phyloP scores from a whole-genome alignment of 2,797 vertebrate genomes.

The Amblyopsis hoosieri region DNA sequence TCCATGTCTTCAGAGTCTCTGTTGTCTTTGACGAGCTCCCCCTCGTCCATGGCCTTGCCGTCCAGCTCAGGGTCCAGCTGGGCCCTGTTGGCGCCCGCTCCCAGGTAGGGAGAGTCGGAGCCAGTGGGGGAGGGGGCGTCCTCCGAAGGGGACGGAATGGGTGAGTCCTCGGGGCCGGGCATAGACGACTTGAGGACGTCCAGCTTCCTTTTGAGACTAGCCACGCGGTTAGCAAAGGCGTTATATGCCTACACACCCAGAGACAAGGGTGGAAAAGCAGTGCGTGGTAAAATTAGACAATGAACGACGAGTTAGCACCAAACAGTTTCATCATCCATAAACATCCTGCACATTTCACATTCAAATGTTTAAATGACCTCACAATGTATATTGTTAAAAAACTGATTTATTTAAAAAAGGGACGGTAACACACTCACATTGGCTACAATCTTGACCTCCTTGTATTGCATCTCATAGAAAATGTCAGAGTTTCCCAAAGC shows the following conservation, averaged over 20 bases:
- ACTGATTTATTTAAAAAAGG: not conserved
- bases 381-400: not conserved
- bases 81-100: conserved; percentile 65
- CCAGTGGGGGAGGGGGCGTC: conserved; percentile 94
- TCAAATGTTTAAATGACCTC: not conserved
- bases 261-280: not conserved
- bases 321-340: too few relatives aligned
- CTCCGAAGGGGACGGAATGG: conserved; percentile 91
- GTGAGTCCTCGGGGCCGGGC: conserved; percentile 91
- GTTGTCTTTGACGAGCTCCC: conserved; percentile 76
- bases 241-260: conserved; percentile 86
- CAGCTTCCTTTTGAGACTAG: conserved; percentile 93
- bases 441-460: conserved; percentile 97
- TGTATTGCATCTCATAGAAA: conserved; percentile 97
- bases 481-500: conserved; percentile 92
- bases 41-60: conserved; percentile 76
- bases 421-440: conserved; percentile 83
- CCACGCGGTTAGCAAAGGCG: conserved; percentile 93
- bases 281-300: not conserved
- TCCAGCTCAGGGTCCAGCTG: conserved; percentile 73
- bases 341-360: too few relatives aligned
- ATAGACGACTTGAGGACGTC: conserved; percentile 91
- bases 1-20: conserved; percentile 93
- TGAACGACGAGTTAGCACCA: not conserved
- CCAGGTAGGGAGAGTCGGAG: conserved; percentile 92